Evolutionary conservation across 92 coral and sea anemone genomes (phyloP), one percentile per base, ranked within the genome.

Genomic region (Pocillopora grandis): DNA sequence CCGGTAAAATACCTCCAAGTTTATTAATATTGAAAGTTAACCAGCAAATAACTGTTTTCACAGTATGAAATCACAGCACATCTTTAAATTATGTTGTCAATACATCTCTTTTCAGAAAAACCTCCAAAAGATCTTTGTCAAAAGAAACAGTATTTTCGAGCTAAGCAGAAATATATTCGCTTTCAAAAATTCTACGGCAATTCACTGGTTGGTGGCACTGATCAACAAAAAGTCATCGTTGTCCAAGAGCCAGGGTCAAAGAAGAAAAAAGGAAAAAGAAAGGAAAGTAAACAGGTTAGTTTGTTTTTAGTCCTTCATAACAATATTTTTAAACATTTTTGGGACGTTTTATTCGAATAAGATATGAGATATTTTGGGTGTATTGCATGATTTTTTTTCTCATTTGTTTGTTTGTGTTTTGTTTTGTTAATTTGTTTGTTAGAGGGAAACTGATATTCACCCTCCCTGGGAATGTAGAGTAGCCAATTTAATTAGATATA

Each of bases 121-220:
- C 84, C 75, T 76, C 72, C 81, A 16, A 64, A 77, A 20, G 84
- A 88, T 56, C 87, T 74, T 21, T 17, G n/a, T 61, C 15, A 23
- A 61, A 76, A 75, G 66, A 56, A 1, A 18, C 69, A 27, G 75
- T 84, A 58, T 27, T 20, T 70, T 56, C 85, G 21, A 75, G 36
- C 6, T 2, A 84, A 78, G 60, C 85, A 78, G 23, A 71, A 85
- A 52, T 69, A 72, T 31, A 62, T 67, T 17, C 55, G 62, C 12
- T 89, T 65, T 59, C 84, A 76, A 84, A 78, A 78, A 65, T 62
- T 80, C 31, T 91, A 91, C 72, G 90, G 92, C 61, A 62, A 75
- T 71, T 91, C 95, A 56, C 80, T 91, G 33, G 83, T 76, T 60
- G 90, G 87, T 15, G 92, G 87, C 62, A 71, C 16, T 59, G 84